Evolutionary conservation across 1,140 invertebrate species (phyloP), one percentile per base, ranked within the genome.

Genomic region (Apis laboriosa): DNA sequence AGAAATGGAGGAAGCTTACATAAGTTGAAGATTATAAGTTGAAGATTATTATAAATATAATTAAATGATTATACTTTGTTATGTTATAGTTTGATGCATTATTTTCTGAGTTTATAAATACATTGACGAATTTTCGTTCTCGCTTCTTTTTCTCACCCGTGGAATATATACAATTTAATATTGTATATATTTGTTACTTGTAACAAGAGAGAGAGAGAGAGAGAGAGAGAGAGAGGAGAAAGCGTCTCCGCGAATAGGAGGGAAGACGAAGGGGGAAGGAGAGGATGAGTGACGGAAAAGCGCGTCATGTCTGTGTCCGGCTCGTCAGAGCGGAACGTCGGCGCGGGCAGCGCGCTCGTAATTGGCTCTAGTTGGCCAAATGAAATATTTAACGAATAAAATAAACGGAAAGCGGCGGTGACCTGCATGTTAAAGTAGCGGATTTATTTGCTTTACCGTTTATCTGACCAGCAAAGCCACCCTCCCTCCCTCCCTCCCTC

Each of bases 381-480:
- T 92, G 90, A 93, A 93, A 93, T 94, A 94, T 93, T 92, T 92
- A 93, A 93, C 91, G 92, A 94, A 94, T 93, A 93, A 93, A 93
- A 93, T 92, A 93, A 93, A 93, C 92, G 92, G 88, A 90, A 90
- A 89, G 77, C 87, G 90, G 90, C 90, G 92, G 90, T 92, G 92
- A 94, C 92, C 92, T 93, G 93, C 93, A 93, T 93, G 93, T 92
- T 92, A 92, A 94, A 94, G 92, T 91, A 92, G 92, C 90, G 90
- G 91, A 92, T 93, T 93, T 92, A 92, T 94, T 93, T 94, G 92
- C 92, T 92, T 88, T 89, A 86, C 86, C 89, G 91, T 92, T 92
- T 90, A 92, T 92, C 90, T 90, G 91, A 92, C 89, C 88, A 89
- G 89, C 72, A 71, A 84, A 80, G 66, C 83, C 73, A 60, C 77